A percentile compares a stretch with the other conserved stretches of the same genome.
These are phyloP conservation scores for Amiota minor DNA, from an alignment of 2,888 invertebrate genomes.

Conservation along the genomic window DNA sequence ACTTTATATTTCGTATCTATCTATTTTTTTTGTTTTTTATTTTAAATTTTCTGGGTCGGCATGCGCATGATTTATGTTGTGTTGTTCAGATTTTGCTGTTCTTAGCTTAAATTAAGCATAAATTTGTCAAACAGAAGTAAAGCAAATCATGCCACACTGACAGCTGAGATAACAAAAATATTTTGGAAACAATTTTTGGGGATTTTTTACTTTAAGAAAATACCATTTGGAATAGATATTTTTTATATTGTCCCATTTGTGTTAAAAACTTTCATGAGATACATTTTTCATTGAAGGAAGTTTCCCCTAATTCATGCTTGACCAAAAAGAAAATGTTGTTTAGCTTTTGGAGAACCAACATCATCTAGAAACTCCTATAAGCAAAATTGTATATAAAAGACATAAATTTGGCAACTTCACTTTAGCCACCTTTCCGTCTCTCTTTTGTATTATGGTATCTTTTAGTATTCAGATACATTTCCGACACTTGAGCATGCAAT, in stretches of 20 bases:
- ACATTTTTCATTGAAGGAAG: too few relatives aligned
- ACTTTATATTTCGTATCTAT: conserved; percentile 2
- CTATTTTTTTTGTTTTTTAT: not conserved
- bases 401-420: conserved; percentile 19
- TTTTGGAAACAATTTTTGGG: not conserved
- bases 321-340: too few relatives aligned
- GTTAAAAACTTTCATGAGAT: too few relatives aligned
- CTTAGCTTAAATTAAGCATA: conserved; percentile 45
- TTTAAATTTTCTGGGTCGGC: conserved; percentile 20
- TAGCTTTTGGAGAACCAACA: too few relatives aligned
- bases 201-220: too few relatives aligned
- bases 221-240: too few relatives aligned
- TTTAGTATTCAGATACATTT: conserved; percentile 10
- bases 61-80: conserved; percentile 49
- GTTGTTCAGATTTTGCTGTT: conserved; percentile 10
- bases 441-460: too few relatives aligned
- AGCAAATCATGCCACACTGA: conserved; percentile 18
- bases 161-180: conserved; percentile 26
- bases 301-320: too few relatives aligned
- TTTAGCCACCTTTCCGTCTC: not conserved
- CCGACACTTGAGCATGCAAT: conserved; percentile 21
- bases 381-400: not conserved
- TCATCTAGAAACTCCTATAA: too few relatives aligned
- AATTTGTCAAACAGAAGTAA: conserved; percentile 48
- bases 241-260: too few relatives aligned